Evolutionary conservation across 2,888 invertebrate genomes (phyloP).

Genomic region (Microctonus aethiopoides): DNA sequence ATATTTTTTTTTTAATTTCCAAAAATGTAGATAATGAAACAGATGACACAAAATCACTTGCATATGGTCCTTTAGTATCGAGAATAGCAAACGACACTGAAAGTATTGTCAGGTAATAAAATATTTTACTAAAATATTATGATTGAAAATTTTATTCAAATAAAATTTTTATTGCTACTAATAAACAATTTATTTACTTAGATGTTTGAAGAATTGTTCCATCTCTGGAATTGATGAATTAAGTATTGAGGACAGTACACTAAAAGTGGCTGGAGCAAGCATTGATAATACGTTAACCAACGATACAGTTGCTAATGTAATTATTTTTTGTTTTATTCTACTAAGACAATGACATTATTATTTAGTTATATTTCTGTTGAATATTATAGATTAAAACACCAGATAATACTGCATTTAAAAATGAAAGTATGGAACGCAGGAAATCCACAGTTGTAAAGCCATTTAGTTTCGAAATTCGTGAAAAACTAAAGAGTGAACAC

Average conservation of each 20-base stretch:
- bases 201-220: conserved; percentile 29
- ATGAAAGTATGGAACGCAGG: not conserved
- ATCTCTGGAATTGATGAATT: conserved; percentile 32
- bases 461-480: conserved; percentile 44
- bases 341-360: not conserved
- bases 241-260: not conserved
- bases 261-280: not conserved
- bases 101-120: not conserved
- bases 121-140: not conserved
- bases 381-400: not conserved
- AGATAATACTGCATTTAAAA: not conserved
- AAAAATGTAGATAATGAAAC: conserved; percentile 13
- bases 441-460: conserved; percentile 34
- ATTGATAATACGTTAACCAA: conserved; percentile 8
- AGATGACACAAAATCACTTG: too few species aligned
- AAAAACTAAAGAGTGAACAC: conserved; percentile 39
- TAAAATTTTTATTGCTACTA: not conserved
- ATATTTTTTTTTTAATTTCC: not conserved
- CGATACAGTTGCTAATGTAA: not conserved
- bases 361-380: not conserved
- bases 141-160: not conserved
- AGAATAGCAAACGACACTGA: not conserved
- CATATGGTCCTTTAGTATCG: too few species aligned
- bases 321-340: not conserved
- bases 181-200: conserved; percentile 18